Percentiles rank a stretch among this genome's conserved stretches.
Evolutionary conservation across 2,113 vertebrate genomes (phyloP).

Genomic region (Acrocephalus arundinaceus): DNA sequence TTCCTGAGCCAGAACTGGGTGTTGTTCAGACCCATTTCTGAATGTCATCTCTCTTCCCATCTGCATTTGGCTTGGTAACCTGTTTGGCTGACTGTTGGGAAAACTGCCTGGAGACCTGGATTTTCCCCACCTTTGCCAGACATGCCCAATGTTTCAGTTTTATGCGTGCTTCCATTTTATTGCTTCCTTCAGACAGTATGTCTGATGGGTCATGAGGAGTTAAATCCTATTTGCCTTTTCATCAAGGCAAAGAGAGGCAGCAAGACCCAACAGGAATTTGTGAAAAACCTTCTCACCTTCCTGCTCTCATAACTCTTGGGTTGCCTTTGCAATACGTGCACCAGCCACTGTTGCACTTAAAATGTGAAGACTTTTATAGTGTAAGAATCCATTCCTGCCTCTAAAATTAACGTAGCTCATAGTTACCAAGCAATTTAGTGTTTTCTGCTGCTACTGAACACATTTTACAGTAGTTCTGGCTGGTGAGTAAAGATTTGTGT

Average conservation of each 20-base stretch:
- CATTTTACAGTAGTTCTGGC: not conserved
- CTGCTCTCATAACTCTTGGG: not conserved
- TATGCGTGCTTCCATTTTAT: not conserved
- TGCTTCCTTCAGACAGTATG: not conserved
- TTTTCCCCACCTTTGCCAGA: not conserved
- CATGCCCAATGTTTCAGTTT: not conserved
- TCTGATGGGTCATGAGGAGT: not conserved
- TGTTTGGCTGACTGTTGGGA: not conserved
- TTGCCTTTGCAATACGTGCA: not conserved
- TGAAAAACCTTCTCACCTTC: not conserved
- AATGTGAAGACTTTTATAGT: not conserved
- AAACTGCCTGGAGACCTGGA: not conserved
- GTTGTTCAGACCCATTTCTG: not conserved
- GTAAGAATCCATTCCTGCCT: not conserved
- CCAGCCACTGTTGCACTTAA: not conserved
- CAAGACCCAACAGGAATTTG: not conserved
- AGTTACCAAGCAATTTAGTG: not conserved
- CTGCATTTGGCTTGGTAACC: not conserved
- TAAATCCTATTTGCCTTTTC: not conserved
- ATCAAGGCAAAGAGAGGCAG: not conserved
- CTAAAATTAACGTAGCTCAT: not conserved
- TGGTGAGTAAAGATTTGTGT: not conserved
- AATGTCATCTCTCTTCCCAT: not conserved
- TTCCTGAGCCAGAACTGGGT: not conserved
- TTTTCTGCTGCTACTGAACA: not conserved